These are phyloP conservation scores for Mamestra brassicae DNA, from an alignment of 2,888 invertebrate species.

Conservation along the genomic window DNA sequence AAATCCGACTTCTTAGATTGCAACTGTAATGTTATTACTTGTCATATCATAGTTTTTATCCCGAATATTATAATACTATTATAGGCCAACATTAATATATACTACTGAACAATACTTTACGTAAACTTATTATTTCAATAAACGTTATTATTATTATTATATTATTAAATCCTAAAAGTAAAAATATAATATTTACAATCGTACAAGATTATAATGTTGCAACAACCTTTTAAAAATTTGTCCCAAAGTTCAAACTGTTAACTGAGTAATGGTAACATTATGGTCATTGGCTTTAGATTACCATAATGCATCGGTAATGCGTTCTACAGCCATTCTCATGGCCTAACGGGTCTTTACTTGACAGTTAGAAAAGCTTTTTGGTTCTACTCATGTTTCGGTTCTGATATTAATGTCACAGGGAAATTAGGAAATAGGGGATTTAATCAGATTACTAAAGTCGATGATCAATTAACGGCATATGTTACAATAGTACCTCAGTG, in stretches of 20 bases:
- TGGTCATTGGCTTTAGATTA: constrained; percentile 29
- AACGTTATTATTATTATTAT: no score
- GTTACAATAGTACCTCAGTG: no score
- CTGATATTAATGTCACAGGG: not conserved
- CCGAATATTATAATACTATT: no score
- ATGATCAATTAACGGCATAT: no score
- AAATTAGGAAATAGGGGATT: not conserved
- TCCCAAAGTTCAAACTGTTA: constrained; percentile 7
- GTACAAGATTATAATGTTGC: not conserved
- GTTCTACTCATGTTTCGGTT: not conserved
- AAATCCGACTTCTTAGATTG: no score
- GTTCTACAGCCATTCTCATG: constrained; percentile 9
- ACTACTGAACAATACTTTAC: no score
- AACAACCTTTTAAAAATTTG: not conserved
- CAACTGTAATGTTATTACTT: no score
- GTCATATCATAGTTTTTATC: no score
- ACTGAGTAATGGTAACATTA: constrained; percentile 12
- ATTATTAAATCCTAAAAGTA: not conserved
- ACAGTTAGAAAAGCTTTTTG: constrained; percentile 15
- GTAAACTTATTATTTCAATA: no score
- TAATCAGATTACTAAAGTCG: not conserved
- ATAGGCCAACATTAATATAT: no score
- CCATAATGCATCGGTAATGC: constrained; percentile 42
- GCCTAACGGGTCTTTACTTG: no score
- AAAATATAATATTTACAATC: not conserved